These are phyloP conservation scores for Enteromius thamalakanensis DNA, from an alignment of 2,797 vertebrate genomes.

Conservation along the genomic window DNA sequence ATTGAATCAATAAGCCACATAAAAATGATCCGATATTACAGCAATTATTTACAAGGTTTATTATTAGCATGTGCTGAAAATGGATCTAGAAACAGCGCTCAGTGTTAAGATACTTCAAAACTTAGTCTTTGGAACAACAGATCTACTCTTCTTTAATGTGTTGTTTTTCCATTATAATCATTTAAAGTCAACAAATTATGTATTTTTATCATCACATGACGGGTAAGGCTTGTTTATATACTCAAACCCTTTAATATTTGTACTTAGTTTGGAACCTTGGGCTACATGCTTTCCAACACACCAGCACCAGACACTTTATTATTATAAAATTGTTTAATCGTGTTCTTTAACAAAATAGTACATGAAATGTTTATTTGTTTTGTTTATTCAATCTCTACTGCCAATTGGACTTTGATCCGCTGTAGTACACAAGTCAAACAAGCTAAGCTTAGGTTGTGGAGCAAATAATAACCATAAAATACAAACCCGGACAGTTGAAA, in stretches of 20 bases:
- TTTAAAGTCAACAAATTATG: neutral
- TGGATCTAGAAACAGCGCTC: neutral
- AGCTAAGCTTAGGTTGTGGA: neutral
- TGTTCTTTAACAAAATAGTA: neutral
- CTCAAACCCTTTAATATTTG: neutral
- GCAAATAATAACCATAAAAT: slow-evolving; percentile 4
- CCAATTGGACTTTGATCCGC: slow-evolving; percentile 3
- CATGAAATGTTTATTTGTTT: neutral
- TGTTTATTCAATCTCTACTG: neutral
- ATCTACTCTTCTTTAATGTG: neutral
- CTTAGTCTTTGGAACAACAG: neutral
- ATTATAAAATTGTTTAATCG: neutral
- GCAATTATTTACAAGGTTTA: neutral
- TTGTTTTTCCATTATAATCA: neutral
- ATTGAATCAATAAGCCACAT: neutral
- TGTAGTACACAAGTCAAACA: slow-evolving; percentile 28
- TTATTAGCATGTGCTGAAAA: neutral
- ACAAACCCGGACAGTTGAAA: neutral
- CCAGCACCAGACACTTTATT: neutral
- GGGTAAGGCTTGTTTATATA: neutral
- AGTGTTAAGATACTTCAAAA: neutral
- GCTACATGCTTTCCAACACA: neutral
- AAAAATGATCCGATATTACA: neutral
- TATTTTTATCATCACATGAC: neutral
- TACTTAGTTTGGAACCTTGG: neutral